phyloP scores from a whole-genome alignment of 2,797 vertebrate species.

The Acanthornis magna region DNA sequence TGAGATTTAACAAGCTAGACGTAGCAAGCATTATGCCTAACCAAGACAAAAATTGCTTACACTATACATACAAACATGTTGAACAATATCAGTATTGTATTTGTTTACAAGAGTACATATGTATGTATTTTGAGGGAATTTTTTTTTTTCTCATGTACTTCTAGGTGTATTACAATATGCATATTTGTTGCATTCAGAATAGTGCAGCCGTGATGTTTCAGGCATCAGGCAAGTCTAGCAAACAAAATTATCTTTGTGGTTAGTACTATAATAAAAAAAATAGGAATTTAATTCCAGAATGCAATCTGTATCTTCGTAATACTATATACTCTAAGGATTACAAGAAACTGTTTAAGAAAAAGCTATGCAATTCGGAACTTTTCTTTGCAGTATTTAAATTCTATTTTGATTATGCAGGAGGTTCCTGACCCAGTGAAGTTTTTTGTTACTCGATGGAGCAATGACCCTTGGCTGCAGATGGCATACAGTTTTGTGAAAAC shows the following conservation, averaged over 20 bases:
- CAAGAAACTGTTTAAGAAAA: not conserved
- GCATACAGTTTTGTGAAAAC: constrained; percentile 97
- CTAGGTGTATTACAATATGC: not conserved
- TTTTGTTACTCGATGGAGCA: constrained; percentile 92
- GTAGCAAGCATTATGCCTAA: not conserved
- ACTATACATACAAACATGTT: not conserved
- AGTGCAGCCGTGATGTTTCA: not conserved
- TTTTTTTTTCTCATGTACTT: not conserved
- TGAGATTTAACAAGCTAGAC: not conserved
- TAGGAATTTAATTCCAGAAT: not conserved
- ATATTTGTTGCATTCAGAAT: not conserved
- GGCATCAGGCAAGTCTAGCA: not conserved
- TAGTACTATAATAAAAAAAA: not conserved
- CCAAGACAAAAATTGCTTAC: not conserved
- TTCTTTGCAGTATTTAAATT: not conserved
- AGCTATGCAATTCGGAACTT: not conserved
- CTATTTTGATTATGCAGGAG: constrained; percentile 75
- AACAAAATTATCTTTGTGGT: not conserved
- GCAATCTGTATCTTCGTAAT: not conserved
- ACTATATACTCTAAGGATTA: not conserved
- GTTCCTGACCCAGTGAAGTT: constrained; percentile 90
- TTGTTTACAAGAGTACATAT: not conserved
- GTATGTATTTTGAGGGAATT: not conserved
- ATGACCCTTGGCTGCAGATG: constrained; percentile 95
- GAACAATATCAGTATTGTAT: not conserved